Evolutionary conservation across 2,113 vertebrate genomes (phyloP).

Genomic region (Struthidea cinerea): DNA sequence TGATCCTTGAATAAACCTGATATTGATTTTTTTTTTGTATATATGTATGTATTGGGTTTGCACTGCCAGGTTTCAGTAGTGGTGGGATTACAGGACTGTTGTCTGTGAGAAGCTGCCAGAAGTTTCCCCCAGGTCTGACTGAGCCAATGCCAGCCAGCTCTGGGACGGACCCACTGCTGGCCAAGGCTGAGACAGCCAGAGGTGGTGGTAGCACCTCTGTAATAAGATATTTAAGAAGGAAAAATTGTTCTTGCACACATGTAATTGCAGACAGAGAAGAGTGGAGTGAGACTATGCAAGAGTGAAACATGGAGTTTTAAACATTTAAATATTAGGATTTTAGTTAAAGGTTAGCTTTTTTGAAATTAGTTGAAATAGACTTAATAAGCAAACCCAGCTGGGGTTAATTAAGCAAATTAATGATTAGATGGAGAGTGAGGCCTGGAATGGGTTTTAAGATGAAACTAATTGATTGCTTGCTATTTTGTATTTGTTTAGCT

Average conservation of each 20-base stretch:
- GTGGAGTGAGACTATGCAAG: neutral
- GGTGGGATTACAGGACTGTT: neutral
- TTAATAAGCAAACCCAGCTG: too few species aligned
- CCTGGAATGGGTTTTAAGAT: too few species aligned
- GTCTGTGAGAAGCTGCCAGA: neutral
- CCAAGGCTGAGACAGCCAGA: neutral
- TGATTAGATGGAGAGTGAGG: too few species aligned
- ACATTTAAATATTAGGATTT: too few species aligned
- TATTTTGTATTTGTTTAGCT: too few species aligned
- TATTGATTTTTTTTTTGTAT: neutral
- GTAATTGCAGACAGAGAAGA: neutral
- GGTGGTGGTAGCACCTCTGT: neutral
- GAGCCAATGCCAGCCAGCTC: neutral
- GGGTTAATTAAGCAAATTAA: too few species aligned
- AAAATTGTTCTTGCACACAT: neutral
- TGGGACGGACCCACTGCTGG: fast-evolving
- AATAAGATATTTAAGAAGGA: neutral
- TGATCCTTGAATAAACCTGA: neutral
- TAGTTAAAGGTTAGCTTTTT: too few species aligned
- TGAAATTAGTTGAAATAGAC: too few species aligned
- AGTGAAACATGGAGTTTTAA: too few species aligned
- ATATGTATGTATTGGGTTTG: neutral
- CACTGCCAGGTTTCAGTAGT: neutral
- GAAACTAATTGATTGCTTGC: too few species aligned
- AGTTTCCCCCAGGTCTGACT: neutral